Evolutionary conservation across 2,113 vertebrate genomes (phyloP), one percentile per base, ranked within the genome.

Genomic region (Lasiurus borealis): DNA sequence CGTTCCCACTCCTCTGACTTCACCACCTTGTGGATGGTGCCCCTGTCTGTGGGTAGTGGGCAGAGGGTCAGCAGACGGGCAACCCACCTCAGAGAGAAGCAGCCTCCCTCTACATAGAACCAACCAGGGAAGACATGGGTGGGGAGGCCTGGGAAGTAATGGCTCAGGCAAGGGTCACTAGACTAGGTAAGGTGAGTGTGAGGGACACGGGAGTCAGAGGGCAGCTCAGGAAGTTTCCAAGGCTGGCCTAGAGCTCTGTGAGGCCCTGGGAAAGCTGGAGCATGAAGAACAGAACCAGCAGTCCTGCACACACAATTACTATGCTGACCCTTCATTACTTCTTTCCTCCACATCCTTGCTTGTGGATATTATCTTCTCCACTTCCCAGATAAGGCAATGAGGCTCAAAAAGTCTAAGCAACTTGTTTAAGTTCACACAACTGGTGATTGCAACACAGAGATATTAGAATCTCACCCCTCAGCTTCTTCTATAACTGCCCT

Each of bases 21-120:
- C 31, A 98, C 97, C 2, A 98, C 96, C 92, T 99, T 99, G 94
- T 99, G 98, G 93, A 99, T 98, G 85, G 98, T 98, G 8, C 98
- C 98, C 48, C 95, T 98, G 95, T 98, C 98, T 99, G 69, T 29
- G 68, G 40, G 83, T n/a, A 46, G 90, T 3, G 18, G 25, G 57
- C 87, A 96, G 64, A 91, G 66, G 57, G 78, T 96, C 71, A 97
- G 71, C 0, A 3, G 81, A 54, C 2, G 2, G 73, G 66, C 34
- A 16, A 6, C 59, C 86, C 34, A 76, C 27, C 14, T 8, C 12
- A 3, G 29, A 57, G 46, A 48, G n/a, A 14, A 21, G 73, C 68
- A 81, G 83, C 44, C 18, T 91, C 52, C 48, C 36, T 82, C 34
- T 23, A 34, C 68, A 62, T 64, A 3, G 46, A 21, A 84, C 80